Conservation (phyloP, 2,113 vertebrate genomes). For the Coryphaenoides rupestris region DNA sequence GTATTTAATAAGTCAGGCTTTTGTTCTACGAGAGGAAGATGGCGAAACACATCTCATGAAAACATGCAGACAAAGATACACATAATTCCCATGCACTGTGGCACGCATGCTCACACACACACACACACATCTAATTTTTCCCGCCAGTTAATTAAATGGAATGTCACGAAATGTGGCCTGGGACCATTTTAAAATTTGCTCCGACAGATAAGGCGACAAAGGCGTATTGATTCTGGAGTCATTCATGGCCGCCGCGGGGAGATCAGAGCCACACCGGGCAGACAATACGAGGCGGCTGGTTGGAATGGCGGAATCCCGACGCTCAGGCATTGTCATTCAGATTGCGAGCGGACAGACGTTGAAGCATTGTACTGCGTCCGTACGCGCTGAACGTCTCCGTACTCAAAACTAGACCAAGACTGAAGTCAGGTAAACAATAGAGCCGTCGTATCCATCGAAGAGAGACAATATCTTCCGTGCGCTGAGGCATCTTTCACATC, state of each 20-base stretch:
- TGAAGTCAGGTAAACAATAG: constrained; percentile 23
- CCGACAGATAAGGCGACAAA: constrained; percentile 52
- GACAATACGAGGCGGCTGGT: constrained; percentile 2
- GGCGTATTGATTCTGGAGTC: constrained; percentile 27
- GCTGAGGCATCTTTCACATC: too few species aligned
- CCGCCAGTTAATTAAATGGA: constrained; percentile 50
- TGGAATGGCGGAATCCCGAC: neutral
- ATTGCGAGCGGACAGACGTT: neutral
- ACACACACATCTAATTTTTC: constrained; percentile 32
- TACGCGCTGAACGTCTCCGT: constrained; percentile 18
- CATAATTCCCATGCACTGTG: too few species aligned
- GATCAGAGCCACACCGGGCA: constrained; percentile 11
- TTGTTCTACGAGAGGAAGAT: too few species aligned
- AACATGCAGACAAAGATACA: too few species aligned
- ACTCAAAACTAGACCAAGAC: too few species aligned
- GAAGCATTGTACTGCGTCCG: constrained; percentile 18
- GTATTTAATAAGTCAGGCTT: too few species aligned
- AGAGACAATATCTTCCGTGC: too few species aligned
- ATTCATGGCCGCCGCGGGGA: constrained; percentile 12
- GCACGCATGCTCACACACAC: too few species aligned
- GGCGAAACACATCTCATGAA: too few species aligned
- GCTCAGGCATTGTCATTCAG: neutral
- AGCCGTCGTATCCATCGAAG: neutral
- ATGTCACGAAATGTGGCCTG: constrained; percentile 36
- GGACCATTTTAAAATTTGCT: constrained; percentile 49